phyloP scores from a whole-genome alignment of 2,888 invertebrate genomes.

The Leucophenga montana region DNA sequence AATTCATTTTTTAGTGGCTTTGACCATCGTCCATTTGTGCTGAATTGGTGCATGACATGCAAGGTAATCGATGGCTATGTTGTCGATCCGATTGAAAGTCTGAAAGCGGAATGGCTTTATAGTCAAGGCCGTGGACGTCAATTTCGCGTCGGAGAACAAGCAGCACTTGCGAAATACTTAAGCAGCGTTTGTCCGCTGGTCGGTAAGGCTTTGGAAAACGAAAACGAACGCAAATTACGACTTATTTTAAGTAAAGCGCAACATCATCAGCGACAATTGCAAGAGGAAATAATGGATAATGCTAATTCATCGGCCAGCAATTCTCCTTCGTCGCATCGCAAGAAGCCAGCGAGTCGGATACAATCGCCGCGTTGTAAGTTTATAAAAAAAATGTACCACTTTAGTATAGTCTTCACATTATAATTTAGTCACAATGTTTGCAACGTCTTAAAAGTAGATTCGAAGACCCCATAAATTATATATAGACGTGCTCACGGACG shows the following conservation, averaged over 20 bases:
- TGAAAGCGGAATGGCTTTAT: conserved; percentile 96
- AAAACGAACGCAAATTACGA: conserved; percentile 89
- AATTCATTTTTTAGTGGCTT: conserved; percentile 79
- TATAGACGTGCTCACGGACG: no score
- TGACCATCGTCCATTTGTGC: conserved; percentile 92
- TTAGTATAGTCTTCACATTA: no score
- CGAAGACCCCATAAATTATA: no score
- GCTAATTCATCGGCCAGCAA: conserved; percentile 70
- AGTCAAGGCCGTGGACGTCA: conserved; percentile 94
- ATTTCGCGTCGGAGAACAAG: conserved; percentile 89
- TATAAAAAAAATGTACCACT: background rate
- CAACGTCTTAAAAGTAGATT: no score
- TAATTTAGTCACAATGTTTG: no score
- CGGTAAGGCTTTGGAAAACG: conserved; percentile 86
- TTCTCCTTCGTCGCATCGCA: conserved; percentile 71
- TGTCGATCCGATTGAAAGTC: conserved; percentile 92
- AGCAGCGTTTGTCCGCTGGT: conserved; percentile 87
- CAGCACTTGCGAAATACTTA: conserved; percentile 86
- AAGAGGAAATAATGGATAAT: conserved; percentile 78
- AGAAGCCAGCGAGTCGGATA: conserved; percentile 72
- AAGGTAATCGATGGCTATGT: conserved; percentile 91
- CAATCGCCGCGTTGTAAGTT: conserved; percentile 72
- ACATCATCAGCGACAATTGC: conserved; percentile 88
- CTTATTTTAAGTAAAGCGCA: conserved; percentile 92
- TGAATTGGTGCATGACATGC: conserved; percentile 94